Base-by-base conservation (phyloP, 1,140 invertebrate species). In the Kradibia gibbosae region DNA sequence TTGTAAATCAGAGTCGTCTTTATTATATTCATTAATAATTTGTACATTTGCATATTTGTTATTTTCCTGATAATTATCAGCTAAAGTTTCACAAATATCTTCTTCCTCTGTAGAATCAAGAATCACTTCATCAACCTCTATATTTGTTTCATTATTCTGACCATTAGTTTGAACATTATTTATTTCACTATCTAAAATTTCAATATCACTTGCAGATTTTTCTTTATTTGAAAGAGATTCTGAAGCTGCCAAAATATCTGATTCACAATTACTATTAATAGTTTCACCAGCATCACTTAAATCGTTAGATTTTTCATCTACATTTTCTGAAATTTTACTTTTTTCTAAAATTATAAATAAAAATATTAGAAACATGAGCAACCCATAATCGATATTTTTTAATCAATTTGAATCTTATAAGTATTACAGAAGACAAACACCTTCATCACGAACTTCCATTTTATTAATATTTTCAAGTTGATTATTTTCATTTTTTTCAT, bases 101-200 rank as follows among this genome's bases (percentile, higher is more conserved):
- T 90, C 89, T 22, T 90, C 88, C 78, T 89, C 88, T 7, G 86
- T 86, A 10, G 90, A 90, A 84, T 90, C 88, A 36, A 86, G 62
- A 48, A 85, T 72, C 39, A 90, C 85, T 88, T 89, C 90, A 80
- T 85, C 86, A 60, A 87, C 79, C 76, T 86, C 72, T 17, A 73
- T 79, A 67, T 86, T 82, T 77, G 53, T 28, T 73, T 74, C 75
- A 67, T n/a, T 8, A 76, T 75, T 78, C 78, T 78, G 20, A 17
- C 71, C 81, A 75, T 82, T 82, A 55, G 4, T 74, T 39, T 78
- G 75, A 78, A 15, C n/a, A 77, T 39, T 76, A 31, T 78, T 65
- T 60, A 36, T 28, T 48, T 55, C 45, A 80, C 31, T 48, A 72
- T 78, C 76, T 50, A 83, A 74, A 39, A 80, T 71, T 81, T 84